Conservation (phyloP, 2,888 invertebrate species). For the Chrysopilus asiliformis region DNA sequence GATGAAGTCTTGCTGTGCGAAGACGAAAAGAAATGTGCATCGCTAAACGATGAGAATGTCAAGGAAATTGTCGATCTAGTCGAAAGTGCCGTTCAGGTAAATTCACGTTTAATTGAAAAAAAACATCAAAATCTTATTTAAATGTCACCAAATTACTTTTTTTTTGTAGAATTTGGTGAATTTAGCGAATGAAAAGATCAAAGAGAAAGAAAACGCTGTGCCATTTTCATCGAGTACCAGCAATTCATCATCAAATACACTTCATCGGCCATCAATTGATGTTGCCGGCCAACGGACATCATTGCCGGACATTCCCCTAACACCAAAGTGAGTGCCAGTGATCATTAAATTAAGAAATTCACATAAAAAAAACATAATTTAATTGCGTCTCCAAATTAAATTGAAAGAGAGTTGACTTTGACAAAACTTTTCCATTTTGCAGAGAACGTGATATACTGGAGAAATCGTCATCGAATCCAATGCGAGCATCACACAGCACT, state of each 20-base stretch:
- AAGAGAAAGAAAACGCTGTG: slow-evolving; percentile 38
- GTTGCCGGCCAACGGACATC: slow-evolving; percentile 50
- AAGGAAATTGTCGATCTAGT: slow-evolving; percentile 55
- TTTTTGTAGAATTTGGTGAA: slow-evolving; percentile 51
- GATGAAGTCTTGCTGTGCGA: slow-evolving; percentile 74
- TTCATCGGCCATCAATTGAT: slow-evolving; percentile 32
- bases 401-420: background rate
- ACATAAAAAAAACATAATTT: too few species aligned
- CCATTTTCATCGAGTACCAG: slow-evolving; percentile 17
- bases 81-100: slow-evolving; percentile 57
- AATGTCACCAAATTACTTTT: slow-evolving; percentile 3
- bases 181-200: slow-evolving; percentile 71
- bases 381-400: too few species aligned
- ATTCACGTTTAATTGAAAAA: slow-evolving; percentile 3
- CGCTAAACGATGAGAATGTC: slow-evolving; percentile 47
- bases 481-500: slow-evolving; percentile 66
- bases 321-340: slow-evolving; percentile 56
- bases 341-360: too few species aligned
- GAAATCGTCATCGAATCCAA: slow-evolving; percentile 41
- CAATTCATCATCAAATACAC: slow-evolving; percentile 23
- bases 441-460: slow-evolving; percentile 35
- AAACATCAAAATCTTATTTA: background rate
- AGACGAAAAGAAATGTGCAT: slow-evolving; percentile 37
- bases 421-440: slow-evolving; percentile 5
- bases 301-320: slow-evolving; percentile 67